A percentile compares a stretch with the other conserved stretches of the same genome.
Conservation (phyloP, 2,888 invertebrate species). For the Scaeva pyrastri region DNA sequence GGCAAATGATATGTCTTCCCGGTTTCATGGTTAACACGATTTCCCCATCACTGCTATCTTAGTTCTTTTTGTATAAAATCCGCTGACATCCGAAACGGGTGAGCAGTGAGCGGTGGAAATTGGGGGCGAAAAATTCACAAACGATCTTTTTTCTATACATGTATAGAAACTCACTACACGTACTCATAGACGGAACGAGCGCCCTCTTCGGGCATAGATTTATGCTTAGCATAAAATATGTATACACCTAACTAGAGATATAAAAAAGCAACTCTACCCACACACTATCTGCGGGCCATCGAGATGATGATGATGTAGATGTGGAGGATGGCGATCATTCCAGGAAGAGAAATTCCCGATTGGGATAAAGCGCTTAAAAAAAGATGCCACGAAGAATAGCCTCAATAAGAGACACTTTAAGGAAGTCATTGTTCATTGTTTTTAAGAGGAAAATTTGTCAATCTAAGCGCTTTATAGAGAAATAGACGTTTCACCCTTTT, state of each 20-base stretch:
- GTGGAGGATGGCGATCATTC: slow-evolving; percentile 72
- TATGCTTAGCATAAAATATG: slow-evolving; percentile 58
- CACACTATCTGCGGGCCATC: slow-evolving; percentile 73
- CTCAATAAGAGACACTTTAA: slow-evolving; percentile 60
- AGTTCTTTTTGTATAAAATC: slow-evolving; percentile 30
- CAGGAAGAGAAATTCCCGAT: slow-evolving; percentile 73
- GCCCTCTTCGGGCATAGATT: slow-evolving; percentile 58
- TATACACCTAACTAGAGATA: slow-evolving; percentile 49
- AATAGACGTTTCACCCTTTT: background rate
- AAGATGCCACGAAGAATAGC: slow-evolving; percentile 57
- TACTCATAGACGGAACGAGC: slow-evolving; percentile 1
- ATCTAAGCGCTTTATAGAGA: background rate
- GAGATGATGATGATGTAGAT: slow-evolving; percentile 68
- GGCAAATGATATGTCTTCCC: slow-evolving; percentile 73
- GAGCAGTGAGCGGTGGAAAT: slow-evolving; percentile 31
- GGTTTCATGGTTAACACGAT: slow-evolving; percentile 74
- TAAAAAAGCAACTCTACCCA: slow-evolving; percentile 52
- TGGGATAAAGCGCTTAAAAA: slow-evolving; percentile 56
- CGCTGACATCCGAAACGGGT: slow-evolving; percentile 43
- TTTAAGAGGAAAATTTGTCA: slow-evolving; percentile 35
- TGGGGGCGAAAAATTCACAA: slow-evolving; percentile 63
- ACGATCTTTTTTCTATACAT: slow-evolving; percentile 44
- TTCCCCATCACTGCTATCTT: slow-evolving; percentile 72
- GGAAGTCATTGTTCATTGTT: slow-evolving; percentile 68
- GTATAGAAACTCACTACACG: no score